These are phyloP conservation scores for Drosophila fuyamai DNA, from an alignment of 1,140 invertebrate species.

Conservation along the genomic window DNA sequence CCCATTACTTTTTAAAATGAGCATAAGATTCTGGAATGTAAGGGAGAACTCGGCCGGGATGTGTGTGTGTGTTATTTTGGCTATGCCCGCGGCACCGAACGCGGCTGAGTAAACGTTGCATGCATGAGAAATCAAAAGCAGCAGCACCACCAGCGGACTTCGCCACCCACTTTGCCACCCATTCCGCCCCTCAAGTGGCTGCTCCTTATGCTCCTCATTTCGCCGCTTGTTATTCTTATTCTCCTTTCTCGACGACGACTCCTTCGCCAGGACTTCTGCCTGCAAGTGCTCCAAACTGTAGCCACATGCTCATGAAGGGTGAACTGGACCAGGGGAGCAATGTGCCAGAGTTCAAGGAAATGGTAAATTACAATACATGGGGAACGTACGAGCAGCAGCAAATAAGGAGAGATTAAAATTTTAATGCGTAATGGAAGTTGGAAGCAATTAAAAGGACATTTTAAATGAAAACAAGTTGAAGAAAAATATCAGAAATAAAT, in stretches of 20 bases:
- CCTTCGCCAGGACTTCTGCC: slow-evolving; percentile 1
- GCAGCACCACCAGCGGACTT: slow-evolving; percentile 29
- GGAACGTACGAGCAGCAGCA: not conserved
- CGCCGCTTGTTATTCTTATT: slow-evolving; percentile 24
- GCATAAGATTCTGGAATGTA: not conserved
- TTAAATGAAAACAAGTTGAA: not conserved
- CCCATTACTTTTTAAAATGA: slow-evolving; percentile 8
- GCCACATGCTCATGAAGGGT: slow-evolving; percentile 28
- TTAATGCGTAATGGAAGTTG: slow-evolving; percentile 24
- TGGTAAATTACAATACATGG: slow-evolving; percentile 57
- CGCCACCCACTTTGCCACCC: not conserved
- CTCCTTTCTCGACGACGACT: slow-evolving; percentile 12
- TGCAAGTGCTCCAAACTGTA: slow-evolving; percentile 26
- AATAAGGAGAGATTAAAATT: slow-evolving; percentile 14
- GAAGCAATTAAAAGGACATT: slow-evolving; percentile 16
- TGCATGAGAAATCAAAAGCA: slow-evolving; percentile 78
- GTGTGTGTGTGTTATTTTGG: slow-evolving; percentile 49
- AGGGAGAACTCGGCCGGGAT: slow-evolving; percentile 2
- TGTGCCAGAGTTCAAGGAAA: slow-evolving; percentile 27
- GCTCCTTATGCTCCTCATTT: slow-evolving; percentile 43
- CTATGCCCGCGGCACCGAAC: slow-evolving; percentile 36
- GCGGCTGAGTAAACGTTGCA: slow-evolving; percentile 69
- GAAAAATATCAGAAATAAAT: not conserved
- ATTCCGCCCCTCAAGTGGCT: slow-evolving; percentile 24
- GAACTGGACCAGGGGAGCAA: slow-evolving; percentile 2